Evolutionary conservation across 2,113 vertebrate genomes (phyloP).

Genomic region (Pteropus alecto): DNA sequence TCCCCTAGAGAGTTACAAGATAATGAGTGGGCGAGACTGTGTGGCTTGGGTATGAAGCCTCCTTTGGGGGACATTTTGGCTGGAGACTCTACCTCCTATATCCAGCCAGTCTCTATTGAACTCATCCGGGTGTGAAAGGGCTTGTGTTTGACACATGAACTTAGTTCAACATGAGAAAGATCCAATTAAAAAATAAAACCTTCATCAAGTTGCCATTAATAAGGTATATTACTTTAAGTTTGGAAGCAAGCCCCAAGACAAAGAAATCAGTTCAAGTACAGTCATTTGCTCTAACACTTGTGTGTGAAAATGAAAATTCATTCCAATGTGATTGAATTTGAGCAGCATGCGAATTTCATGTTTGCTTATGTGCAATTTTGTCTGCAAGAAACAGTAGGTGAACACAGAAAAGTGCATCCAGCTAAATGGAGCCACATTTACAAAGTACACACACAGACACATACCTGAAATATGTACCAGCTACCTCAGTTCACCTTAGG

Average conservation of each 20-base stretch:
- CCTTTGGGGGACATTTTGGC: not conserved
- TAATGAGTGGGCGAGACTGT: not conserved
- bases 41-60: not conserved
- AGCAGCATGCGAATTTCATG: not conserved
- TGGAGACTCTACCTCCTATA: too few species aligned
- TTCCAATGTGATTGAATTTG: not conserved
- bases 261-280: not conserved
- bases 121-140: too few species aligned
- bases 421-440: not conserved
- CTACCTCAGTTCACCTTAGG: not conserved
- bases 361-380: not conserved
- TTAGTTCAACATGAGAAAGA: too few species aligned
- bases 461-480: not conserved
- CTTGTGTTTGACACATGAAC: too few species aligned
- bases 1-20: not conserved
- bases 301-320: conserved; percentile 8
- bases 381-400: not conserved
- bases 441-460: not conserved
- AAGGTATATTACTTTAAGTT: not conserved
- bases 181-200: too few species aligned
- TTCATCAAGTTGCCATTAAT: too few species aligned
- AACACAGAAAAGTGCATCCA: not conserved
- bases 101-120: too few species aligned
- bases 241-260: not conserved
- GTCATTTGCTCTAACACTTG: not conserved